Evolutionary conservation across 2,888 invertebrate species (phyloP).

Genomic region (Corythucha ciliata): DNA sequence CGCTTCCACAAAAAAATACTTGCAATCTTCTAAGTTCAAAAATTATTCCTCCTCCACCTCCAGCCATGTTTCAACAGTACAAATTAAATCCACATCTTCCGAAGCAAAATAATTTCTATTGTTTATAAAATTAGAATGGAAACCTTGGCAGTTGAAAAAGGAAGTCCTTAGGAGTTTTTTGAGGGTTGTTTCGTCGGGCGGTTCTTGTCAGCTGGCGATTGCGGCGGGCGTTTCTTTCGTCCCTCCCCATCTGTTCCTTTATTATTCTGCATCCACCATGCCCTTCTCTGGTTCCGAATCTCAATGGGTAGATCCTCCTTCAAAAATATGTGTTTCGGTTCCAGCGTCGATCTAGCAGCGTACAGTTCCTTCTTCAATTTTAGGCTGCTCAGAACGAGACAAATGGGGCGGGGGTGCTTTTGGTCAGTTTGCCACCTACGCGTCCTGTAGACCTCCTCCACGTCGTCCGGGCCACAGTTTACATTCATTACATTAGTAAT

Average conservation of each 20-base stretch:
- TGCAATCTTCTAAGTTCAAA: constrained; percentile 10
- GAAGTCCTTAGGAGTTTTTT: too few species aligned
- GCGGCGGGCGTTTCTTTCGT: constrained; percentile 10
- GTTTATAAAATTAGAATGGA: constrained; percentile 12
- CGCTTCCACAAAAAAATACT: constrained; percentile 16
- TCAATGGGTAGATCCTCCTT: constrained; percentile 12
- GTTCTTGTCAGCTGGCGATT: constrained; percentile 8
- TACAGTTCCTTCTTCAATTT: constrained; percentile 13
- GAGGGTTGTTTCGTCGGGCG: constrained; percentile 5
- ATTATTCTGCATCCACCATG: constrained; percentile 8
- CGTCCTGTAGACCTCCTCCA: constrained; percentile 3
- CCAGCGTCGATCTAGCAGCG: constrained; percentile 6
- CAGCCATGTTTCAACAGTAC: constrained; percentile 16
- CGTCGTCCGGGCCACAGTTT: constrained; percentile 2
- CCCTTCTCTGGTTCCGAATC: constrained; percentile 11
- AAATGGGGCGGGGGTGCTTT: constrained; percentile 3
- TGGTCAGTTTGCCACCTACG: too few species aligned
- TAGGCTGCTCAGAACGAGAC: constrained; percentile 5
- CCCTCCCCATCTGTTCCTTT: constrained; percentile 1
- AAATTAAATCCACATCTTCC: constrained; percentile 14
- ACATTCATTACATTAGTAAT: constrained; percentile 12
- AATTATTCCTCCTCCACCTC: constrained; percentile 12
- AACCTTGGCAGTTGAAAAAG: constrained; percentile 15
- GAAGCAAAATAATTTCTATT: constrained; percentile 11
- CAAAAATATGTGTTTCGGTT: constrained; percentile 10